These are phyloP conservation scores for Clunio marinus DNA, from an alignment of 2,888 invertebrate species.

Conservation along the genomic window DNA sequence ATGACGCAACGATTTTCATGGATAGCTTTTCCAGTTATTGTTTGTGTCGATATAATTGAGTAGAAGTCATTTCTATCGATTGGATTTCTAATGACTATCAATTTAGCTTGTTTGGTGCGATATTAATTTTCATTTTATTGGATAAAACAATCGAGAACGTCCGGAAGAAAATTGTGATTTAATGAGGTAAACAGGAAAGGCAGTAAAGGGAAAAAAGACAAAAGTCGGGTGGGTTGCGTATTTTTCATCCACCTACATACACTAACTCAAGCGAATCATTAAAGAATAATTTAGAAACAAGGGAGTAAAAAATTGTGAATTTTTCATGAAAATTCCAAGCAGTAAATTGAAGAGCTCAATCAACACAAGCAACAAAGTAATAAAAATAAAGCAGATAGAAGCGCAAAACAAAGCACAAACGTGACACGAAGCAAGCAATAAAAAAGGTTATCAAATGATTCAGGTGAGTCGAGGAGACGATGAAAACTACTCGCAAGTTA, in stretches of 20 bases:
- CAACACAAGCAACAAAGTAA: slow-evolving; percentile 11
- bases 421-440: slow-evolving; percentile 28
- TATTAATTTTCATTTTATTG: background rate
- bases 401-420: background rate
- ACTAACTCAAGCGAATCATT: background rate
- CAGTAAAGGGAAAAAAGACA: background rate
- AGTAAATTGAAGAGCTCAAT: slow-evolving; percentile 6
- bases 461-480: slow-evolving; percentile 14
- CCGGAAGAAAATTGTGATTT: slow-evolving; percentile 12
- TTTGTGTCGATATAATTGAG: background rate
- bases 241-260: background rate
- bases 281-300: background rate
- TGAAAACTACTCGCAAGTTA: background rate
- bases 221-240: background rate
- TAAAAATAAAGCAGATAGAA: slow-evolving; percentile 13
- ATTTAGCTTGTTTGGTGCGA: too few species aligned
- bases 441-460: slow-evolving; percentile 34
- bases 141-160: background rate
- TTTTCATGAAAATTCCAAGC: slow-evolving; percentile 32
- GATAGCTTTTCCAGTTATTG: background rate
- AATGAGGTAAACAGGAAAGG: slow-evolving; percentile 17
- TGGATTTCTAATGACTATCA: too few species aligned
- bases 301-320: background rate
- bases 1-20: too few species aligned
- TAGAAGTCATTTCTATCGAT: background rate